Base-by-base conservation (phyloP, 53 echinoderm and acorn worm genomes). In the Holothuria leucospilota region DNA sequence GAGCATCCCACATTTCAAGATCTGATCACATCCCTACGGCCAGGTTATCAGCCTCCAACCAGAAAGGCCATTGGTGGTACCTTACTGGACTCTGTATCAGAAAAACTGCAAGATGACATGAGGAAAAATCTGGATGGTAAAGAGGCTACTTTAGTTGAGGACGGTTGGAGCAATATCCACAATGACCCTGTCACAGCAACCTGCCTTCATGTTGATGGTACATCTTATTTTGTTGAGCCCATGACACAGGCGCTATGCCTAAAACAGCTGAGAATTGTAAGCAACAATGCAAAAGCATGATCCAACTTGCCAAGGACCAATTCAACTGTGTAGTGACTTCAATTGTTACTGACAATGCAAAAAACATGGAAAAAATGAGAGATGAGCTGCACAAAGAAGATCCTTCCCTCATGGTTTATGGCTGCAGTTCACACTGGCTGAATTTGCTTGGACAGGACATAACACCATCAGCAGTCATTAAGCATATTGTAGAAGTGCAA, bases 81-180 rank as follows among this genome's bases (percentile, higher is more conserved):
- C 14, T 41, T 83, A 34, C 65, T 83, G 28, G 65, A 64, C 24
- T 20, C 34, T 15, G 40, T 64, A 16, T 39, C 61, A 20, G 46
- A 60, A 21, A 21, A 64, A 34, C 63, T 83, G 14, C 1, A 30
- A 63, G 83, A 63, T 18, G 30, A 66, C 59, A 83, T 66, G 83
- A 83, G 62, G 41, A 20, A n/a, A 1, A 20, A 64, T 18, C 83
- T 83, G 59, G 83, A 83, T 56, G 67, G 83, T 18, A 83, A 66
- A 42, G 40, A 62, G 8, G 83, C 60, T 24, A 62, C 83, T 11
- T 38, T 83, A 28, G 60, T 83, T 62, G 62, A 83, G 41, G 83
- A 83, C n/a, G 83, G 63, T 11, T 83, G 83, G 67, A 20, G 38
- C 21, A 60, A 83, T 42, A 83, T 83, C 30, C 67, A 83, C 39